Evolutionary conservation across 2,888 invertebrate genomes (phyloP).

Genomic region (Drosophila ustulata): DNA sequence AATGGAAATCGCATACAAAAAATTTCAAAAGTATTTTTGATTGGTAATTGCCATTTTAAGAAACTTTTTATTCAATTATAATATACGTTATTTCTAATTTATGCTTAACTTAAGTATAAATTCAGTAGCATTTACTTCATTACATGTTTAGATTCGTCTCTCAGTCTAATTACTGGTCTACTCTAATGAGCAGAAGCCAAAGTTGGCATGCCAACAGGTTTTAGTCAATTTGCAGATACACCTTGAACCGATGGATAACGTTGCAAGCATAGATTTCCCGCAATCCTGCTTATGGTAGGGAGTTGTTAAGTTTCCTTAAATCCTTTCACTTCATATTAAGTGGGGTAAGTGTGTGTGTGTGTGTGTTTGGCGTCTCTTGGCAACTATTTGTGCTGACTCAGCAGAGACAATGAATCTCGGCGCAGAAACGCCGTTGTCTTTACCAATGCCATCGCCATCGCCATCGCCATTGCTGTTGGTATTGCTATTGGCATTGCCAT

Average conservation of each 20-base stretch:
- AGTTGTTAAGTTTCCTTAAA: conserved; percentile 15
- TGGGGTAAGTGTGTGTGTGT: conserved; percentile 10
- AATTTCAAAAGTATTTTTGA: too few relatives aligned
- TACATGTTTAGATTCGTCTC: not conserved
- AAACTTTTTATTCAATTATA: too few relatives aligned
- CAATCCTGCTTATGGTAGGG: not conserved
- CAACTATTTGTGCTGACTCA: conserved; percentile 57
- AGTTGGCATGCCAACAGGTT: not conserved
- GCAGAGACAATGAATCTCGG: conserved; percentile 33
- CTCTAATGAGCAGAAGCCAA: not conserved
- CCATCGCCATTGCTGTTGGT: not conserved
- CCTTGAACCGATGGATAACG: not conserved
- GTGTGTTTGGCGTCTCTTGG: conserved; percentile 16
- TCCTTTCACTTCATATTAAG: not conserved
- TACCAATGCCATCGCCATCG: not conserved
- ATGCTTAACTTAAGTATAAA: not conserved
- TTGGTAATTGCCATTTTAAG: too few relatives aligned
- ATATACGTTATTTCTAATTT: too few relatives aligned
- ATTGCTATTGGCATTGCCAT: conserved; percentile 13
- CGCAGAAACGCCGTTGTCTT: conserved; percentile 16
- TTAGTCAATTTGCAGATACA: not conserved
- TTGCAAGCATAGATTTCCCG: not conserved
- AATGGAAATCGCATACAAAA: too few relatives aligned
- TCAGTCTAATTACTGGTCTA: not conserved
- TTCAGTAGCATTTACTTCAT: not conserved